Evolutionary conservation across 2,797 vertebrate species (phyloP).

Genomic region (Rhynchonycteris naso): DNA sequence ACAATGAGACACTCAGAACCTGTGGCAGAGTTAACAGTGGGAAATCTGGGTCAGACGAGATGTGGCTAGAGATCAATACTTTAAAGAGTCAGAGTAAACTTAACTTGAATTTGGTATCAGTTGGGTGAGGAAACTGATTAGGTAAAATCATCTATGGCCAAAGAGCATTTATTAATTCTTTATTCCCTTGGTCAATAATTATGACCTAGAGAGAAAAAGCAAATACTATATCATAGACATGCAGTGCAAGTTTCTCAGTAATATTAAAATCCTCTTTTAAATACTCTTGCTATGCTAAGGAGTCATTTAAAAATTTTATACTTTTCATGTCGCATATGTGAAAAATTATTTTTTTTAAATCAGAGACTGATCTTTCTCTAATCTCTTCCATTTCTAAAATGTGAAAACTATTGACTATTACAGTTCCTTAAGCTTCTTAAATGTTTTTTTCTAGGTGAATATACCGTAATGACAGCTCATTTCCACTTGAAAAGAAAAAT

Average conservation of each 20-base stretch:
- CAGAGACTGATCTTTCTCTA: constrained; percentile 14
- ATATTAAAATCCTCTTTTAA: constrained; percentile 15
- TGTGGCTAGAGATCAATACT: not conserved
- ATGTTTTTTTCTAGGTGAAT: constrained; percentile 92
- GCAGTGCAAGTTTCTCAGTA: not conserved
- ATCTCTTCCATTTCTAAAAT: constrained; percentile 61
- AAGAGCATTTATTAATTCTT: not conserved
- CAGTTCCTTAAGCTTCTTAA: constrained; percentile 68
- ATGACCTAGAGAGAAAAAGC: not conserved
- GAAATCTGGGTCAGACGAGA: not conserved
- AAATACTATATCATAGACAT: not conserved
- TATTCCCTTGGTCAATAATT: not conserved
- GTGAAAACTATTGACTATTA: constrained; percentile 50
- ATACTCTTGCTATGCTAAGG: not conserved
- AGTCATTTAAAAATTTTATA: not conserved
- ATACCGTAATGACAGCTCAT: constrained; percentile 99
- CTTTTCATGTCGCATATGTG: not conserved
- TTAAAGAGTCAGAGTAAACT: not conserved
- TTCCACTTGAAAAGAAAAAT: constrained; percentile 99
- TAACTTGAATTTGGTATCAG: not conserved
- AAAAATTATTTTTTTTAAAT: not conserved
- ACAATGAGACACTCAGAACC: not conserved
- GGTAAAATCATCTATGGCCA: not conserved
- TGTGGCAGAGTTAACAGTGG: not conserved
- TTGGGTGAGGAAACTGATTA: not conserved